Evolutionary conservation across 1,140 invertebrate genomes (phyloP).

Genomic region (Sarcophaga peregrina): DNA sequence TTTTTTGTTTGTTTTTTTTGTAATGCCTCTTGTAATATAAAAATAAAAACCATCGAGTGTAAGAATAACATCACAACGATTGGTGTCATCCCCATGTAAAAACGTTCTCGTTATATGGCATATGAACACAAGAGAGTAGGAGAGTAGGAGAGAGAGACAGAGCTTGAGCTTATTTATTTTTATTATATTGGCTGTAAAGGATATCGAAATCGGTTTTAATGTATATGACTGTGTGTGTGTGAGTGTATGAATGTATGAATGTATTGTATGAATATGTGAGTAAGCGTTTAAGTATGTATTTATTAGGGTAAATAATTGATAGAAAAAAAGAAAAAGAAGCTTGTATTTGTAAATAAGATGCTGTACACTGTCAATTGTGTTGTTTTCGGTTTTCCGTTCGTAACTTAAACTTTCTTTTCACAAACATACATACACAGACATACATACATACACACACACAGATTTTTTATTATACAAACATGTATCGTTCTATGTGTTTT

Average conservation of each 20-base stretch:
- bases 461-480: neutral
- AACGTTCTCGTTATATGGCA: too few relatives aligned
- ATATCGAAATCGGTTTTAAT: too few relatives aligned
- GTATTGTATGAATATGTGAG: neutral
- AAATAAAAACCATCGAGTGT: neutral
- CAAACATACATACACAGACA: too few relatives aligned
- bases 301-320: conserved; percentile 4
- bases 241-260: neutral
- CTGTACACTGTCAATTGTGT: neutral
- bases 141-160: too few relatives aligned
- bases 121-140: too few relatives aligned
- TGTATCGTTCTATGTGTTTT: neutral
- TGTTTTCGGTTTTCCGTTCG: neutral
- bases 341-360: neutral
- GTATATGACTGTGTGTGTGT: neutral
- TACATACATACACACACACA: too few relatives aligned
- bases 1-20: neutral
- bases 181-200: too few relatives aligned
- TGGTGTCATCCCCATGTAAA: neutral
- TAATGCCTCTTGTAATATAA: neutral
- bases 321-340: neutral
- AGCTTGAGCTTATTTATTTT: too few relatives aligned
- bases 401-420: too few relatives aligned
- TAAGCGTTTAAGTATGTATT: neutral
- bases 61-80: conserved; percentile 4